A percentile compares a stretch with the other conserved stretches of the same genome.
Evolutionary conservation across 2,113 vertebrate species (phyloP).

Genomic region (Acrocephalus kingi): DNA sequence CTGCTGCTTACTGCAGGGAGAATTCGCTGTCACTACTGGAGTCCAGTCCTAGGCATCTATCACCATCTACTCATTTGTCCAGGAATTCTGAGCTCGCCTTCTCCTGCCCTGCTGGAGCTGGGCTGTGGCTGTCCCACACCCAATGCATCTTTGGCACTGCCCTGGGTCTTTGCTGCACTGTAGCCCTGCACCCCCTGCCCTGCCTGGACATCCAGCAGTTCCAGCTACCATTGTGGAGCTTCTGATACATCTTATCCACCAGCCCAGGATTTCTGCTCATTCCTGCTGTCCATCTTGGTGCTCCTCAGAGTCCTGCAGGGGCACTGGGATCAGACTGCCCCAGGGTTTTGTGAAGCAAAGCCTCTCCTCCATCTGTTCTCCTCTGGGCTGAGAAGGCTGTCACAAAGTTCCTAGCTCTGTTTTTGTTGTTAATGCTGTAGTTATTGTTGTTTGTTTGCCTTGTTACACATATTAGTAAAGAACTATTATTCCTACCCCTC

Average conservation of each 20-base stretch:
- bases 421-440: background rate
- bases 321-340: background rate
- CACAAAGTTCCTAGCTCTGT: background rate
- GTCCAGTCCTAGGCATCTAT: background rate
- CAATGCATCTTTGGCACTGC: background rate
- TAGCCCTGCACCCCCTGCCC: background rate
- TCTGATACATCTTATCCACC: background rate
- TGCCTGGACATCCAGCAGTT: background rate
- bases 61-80: background rate
- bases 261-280: background rate
- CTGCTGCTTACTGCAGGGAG: background rate
- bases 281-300: background rate
- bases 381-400: fast-evolving
- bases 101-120: background rate
- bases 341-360: background rate
- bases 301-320: background rate
- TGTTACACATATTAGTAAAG: background rate
- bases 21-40: background rate
- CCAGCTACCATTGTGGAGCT: background rate
- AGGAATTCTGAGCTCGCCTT: background rate
- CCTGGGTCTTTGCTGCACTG: background rate
- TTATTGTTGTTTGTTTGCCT: background rate
- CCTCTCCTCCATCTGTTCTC: background rate
- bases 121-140: background rate
- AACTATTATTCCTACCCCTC: background rate